Evolutionary conservation across 2,888 invertebrate genomes (phyloP).

Genomic region (Asteroscopus sphinx): DNA sequence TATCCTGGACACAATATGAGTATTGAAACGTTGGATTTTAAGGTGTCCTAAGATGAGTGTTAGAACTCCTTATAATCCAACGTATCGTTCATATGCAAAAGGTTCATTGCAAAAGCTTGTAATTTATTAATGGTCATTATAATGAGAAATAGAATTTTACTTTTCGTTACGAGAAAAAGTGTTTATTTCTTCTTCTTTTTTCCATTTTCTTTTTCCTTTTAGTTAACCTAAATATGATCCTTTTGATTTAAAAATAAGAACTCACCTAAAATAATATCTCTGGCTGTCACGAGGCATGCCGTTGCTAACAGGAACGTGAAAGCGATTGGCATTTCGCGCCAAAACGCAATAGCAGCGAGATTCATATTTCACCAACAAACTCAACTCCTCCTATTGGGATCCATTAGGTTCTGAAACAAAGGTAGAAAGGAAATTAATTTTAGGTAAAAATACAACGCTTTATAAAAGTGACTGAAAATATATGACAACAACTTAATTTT

Average conservation of each 20-base stretch:
- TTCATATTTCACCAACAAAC: conserved; percentile 79
- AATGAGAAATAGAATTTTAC: neutral
- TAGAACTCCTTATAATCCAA: conserved; percentile 11
- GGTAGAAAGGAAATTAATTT: conserved; percentile 7
- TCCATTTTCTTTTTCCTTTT: neutral
- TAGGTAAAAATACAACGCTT: neutral
- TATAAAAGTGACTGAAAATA: too few species aligned
- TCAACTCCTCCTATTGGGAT: conserved; percentile 82
- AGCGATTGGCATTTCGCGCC: conserved; percentile 84
- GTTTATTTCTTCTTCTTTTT: neutral
- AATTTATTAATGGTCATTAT: neutral
- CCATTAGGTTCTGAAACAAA: conserved; percentile 88
- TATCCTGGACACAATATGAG: conserved; percentile 13
- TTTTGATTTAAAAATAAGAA: too few species aligned
- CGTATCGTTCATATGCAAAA: neutral
- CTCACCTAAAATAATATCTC: conserved; percentile 84
- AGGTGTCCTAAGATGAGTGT: too few species aligned
- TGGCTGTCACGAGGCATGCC: conserved; percentile 75
- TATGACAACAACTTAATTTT: too few species aligned
- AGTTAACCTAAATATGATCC: neutral
- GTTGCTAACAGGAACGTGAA: conserved; percentile 75
- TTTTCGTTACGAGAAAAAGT: too few species aligned
- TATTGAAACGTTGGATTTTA: too few species aligned
- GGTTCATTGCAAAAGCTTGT: neutral
- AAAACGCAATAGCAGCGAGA: conserved; percentile 78